These are phyloP conservation scores for Macroteleia sp. DNA, from an alignment of 2,888 invertebrate species.

Conservation along the genomic window DNA sequence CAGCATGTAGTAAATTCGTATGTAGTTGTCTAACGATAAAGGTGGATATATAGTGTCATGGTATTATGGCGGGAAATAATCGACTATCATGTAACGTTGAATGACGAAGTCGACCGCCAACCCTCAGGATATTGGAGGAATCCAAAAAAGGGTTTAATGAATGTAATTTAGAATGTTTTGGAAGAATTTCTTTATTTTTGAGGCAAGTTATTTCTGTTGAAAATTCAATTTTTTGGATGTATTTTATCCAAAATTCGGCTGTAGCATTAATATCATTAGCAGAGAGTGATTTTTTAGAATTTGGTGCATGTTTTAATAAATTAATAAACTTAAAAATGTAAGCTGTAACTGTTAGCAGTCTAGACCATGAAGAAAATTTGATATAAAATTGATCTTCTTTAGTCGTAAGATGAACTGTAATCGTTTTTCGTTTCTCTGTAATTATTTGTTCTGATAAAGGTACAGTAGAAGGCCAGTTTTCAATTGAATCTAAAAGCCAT, in stretches of 20 bases:
- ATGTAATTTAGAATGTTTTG: background rate
- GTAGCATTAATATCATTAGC: background rate
- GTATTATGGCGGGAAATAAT: conserved; percentile 9
- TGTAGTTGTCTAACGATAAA: conserved; percentile 9
- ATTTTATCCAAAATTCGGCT: too few species aligned
- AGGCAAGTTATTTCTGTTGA: background rate
- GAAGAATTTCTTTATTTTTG: background rate
- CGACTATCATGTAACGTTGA: conserved; percentile 6
- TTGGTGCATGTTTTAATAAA: too few species aligned
- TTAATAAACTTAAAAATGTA: too few species aligned
- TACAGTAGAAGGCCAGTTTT: background rate
- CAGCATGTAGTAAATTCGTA: conserved; percentile 19
- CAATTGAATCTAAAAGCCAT: background rate
- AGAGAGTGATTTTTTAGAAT: too few species aligned
- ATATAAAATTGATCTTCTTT: too few species aligned
- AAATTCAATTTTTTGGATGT: background rate
- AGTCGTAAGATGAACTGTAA: too few species aligned
- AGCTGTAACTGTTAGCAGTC: too few species aligned
- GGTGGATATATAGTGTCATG: conserved; percentile 13
- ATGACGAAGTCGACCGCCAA: conserved; percentile 17
- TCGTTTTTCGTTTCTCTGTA: too few species aligned
- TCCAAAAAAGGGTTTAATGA: conserved; percentile 8
- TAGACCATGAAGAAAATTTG: too few species aligned
- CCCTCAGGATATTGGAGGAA: conserved; percentile 13
- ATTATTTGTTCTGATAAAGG: too few species aligned